Evolutionary conservation across 1,140 invertebrate genomes (phyloP), one percentile per base, ranked within the genome.

Genomic region (Heliothis subflexa): DNA sequence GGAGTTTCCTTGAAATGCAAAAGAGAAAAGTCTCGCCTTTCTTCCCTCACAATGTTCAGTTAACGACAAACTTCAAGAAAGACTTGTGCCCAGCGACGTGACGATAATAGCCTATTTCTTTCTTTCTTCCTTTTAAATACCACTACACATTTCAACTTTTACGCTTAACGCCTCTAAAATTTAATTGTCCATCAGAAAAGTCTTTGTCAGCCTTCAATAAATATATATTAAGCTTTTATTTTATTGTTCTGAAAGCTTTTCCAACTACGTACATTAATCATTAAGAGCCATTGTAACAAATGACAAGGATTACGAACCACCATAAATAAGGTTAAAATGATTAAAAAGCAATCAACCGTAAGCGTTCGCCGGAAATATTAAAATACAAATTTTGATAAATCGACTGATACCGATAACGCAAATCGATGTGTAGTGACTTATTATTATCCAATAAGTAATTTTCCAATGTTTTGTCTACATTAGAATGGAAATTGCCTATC

Each of bases 301-400:
- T 57, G 40, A 47, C 54, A 33, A 61, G 16, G 25, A 72, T 59
- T 21, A 74, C 71, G 47, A 74, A 74, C 16, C 7, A 55, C 50
- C 47, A 52, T 28, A 52, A 50, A 50, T 74, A 59, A 74, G 40
- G 10, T 28, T 33, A 61, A 49, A 61, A 74, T 61, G 18, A 74
- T 74, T 74, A 74, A 74, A 74, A 74, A 74, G 54, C 55, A 16
- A 61, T 74, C 55, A 61, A 33, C 52, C 52, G 66, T 50, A 49
- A 70, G 21, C 57, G 21, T 18, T 21, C 11, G 12, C 45, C 16
- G 18, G 45, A 54, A 55, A n/a, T 40, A 71, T 55, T 71, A 54
- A 13, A 54, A 54, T 71, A 70, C 14, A 14, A 50, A 28, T n/a
- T 70, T 70, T 18, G 33, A 52, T 21, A 70, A 66, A 66, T 66